Evolutionary conservation across 2,113 vertebrate species (phyloP), one percentile per base, ranked within the genome.

Genomic region (Brachionichthys hirsutus): DNA sequence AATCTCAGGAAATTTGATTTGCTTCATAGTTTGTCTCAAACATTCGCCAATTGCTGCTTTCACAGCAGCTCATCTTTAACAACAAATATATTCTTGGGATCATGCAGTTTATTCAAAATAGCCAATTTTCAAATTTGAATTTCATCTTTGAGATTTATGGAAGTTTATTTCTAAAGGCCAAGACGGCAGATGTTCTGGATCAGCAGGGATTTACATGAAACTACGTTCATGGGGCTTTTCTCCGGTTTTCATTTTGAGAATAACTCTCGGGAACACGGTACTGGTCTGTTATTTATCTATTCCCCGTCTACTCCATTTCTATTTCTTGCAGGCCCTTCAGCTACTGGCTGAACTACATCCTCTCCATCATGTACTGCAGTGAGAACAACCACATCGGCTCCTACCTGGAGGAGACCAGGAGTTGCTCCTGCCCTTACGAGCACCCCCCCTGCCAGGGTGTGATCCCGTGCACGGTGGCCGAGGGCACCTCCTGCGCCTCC

Each of bases 301-400:
- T 30, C 9, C 12, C 11, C 50, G 2, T 43, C 12, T 66, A 9
- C 40, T 9, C 80, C 24, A 12, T 38, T 4, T 38, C 3, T 30
- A 8, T 83, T 16, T 74, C 10, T 76, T 62, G 12, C 78, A 93
- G 92, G 67, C 83, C 89, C 56, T 74, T 86, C 54, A 89, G 63
- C 76, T 90, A 91, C 70, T 93, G 92, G 92, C 80, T 90, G 72
- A 89, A 88, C 80, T 91, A 92, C 81, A 88, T 93, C 81, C 90
- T 92, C 20, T 93, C 92, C 59, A 89, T 93, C 79, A 86, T 93
- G 75, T 93, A 93, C 89, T 93, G 92, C 88, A 92, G 90, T 6
- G 91, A 93, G 75, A 92, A 93, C 82, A 91, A 89, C 75, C 89
- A 90, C 71, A 77, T 92, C 5, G 92, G 92, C 62, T 88, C 87